Evolutionary conservation across 2,888 invertebrate species (phyloP).

Genomic region (Marasmarcha lunaedactyla): DNA sequence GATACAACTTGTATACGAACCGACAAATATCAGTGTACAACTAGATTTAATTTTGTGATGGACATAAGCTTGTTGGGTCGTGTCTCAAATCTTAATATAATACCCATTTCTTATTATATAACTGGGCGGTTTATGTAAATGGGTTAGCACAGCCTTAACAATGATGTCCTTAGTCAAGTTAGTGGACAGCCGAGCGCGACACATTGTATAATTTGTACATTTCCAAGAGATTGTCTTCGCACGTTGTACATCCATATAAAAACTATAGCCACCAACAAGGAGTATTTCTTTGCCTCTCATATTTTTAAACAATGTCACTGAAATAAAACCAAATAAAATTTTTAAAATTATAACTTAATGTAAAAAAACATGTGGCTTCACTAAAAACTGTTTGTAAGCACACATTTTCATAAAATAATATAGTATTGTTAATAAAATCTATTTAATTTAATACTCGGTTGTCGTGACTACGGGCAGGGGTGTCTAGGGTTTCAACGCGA

Average conservation of each 20-base stretch:
- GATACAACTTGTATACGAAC: too few species aligned
- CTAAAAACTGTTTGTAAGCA: too few species aligned
- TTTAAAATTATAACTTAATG: too few species aligned
- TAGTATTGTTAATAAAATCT: too few species aligned
- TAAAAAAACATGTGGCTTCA: too few species aligned
- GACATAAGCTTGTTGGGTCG: too few species aligned
- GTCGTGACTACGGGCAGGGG: too few species aligned
- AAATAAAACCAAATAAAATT: slow-evolving; percentile 2
- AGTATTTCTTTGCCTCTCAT: slow-evolving; percentile 11
- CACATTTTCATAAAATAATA: too few species aligned
- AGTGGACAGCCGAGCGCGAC: not conserved
- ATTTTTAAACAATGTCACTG: slow-evolving; percentile 14
- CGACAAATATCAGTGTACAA: too few species aligned
- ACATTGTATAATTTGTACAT: slow-evolving; percentile 6
- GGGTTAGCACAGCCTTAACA: not conserved
- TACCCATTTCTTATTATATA: not conserved
- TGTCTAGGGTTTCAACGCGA: too few species aligned
- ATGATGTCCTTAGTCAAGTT: not conserved
- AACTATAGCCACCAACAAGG: slow-evolving; percentile 12
- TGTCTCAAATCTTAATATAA: not conserved
- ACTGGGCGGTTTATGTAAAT: not conserved
- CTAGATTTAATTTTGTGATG: too few species aligned
- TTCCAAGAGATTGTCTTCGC: slow-evolving; percentile 5
- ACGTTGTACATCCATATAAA: slow-evolving; percentile 7
- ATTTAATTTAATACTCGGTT: too few species aligned